These are phyloP conservation scores for Plectrocnemia conspersa DNA, from an alignment of 1,140 invertebrate genomes.

Conservation along the genomic window DNA sequence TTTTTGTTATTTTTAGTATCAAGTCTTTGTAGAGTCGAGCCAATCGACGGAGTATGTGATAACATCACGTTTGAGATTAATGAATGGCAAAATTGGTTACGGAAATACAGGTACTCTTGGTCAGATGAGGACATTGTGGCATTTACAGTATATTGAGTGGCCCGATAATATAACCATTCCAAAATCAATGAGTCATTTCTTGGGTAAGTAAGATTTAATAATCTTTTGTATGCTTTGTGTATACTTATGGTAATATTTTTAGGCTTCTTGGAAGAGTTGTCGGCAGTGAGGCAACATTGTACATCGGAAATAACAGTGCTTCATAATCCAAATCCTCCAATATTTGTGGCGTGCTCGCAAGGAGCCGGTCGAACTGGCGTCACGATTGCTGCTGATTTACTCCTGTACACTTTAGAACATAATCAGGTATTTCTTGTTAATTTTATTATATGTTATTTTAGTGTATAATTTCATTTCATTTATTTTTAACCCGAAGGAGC, in stretches of 20 bases:
- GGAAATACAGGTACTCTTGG: constrained; percentile 25
- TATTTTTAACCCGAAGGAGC: constrained; percentile 54
- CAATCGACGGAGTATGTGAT: constrained; percentile 42
- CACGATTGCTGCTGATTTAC: constrained; percentile 71
- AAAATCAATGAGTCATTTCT: constrained; percentile 59
- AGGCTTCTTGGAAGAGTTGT: constrained; percentile 81
- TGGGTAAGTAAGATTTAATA: constrained; percentile 48
- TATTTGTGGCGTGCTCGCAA: constrained; percentile 52
- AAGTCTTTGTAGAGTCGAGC: constrained; percentile 59
- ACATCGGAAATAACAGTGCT: constrained; percentile 60
- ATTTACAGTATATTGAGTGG: constrained; percentile 77
- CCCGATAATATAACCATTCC: constrained; percentile 62
- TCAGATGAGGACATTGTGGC: constrained; percentile 64
- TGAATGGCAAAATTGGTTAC: constrained; percentile 24
- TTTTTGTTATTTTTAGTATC: constrained; percentile 53
- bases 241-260: too few species aligned
- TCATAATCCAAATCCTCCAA: constrained; percentile 59
- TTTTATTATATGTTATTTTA: neutral
- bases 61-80: constrained; percentile 39
- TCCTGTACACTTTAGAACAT: constrained; percentile 81
- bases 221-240: too few species aligned
- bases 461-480: constrained; percentile 19
- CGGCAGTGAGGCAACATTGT: constrained; percentile 71
- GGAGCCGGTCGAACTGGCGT: constrained; percentile 70
- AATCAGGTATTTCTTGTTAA: constrained; percentile 62